Evolutionary conservation across 2,113 vertebrate genomes (phyloP), one percentile per base, ranked within the genome.

Genomic region (Cyprinodon tularosa): DNA sequence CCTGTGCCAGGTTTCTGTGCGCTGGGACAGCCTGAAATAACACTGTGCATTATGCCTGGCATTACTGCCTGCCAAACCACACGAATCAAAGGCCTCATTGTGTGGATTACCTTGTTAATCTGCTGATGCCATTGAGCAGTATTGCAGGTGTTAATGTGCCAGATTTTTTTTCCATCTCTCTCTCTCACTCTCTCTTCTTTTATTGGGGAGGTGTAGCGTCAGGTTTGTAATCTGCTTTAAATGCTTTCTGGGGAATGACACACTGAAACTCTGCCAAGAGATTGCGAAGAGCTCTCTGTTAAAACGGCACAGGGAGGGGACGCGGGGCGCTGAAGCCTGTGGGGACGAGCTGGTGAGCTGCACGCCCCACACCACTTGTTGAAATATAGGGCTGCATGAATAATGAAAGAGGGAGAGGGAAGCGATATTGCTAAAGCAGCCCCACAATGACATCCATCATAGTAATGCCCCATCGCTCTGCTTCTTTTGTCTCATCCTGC

Each of bases 71-170:
- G 92, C 93, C 93, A 94, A 93, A 84, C 77, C 85, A 77, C 86
- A 88, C 80, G 84, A 93, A 93, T 93, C 90, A 93, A 92, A 94
- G 91, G 84, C 87, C 89, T 93, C 90, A 92, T 93, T 92, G 89
- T 91, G 90, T 92, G 91, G 93, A 94, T 94, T 94, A 93, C 90
- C 89, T 85, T 78, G 89, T 91, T 93, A 93, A 94, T 93, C 93
- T 94, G 90, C 89, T 93, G 92, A 93, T 91, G 89, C 91, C 86
- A 92, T 91, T 91, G 89, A 93, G 90, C 86, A 82, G 86, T 88
- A 91, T 91, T 89, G 88, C 91, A 92, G 90, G 91, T 93, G 90
- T 90, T 89, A 88, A 89, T 92, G 91, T 93, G 92, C 92, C 92
- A 93, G 90, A 0, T 89, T 81, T 84, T 84, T 62, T 42, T 42